Evolutionary conservation across 2,888 invertebrate species (phyloP).

Genomic region (Lydus trimaculatus): DNA sequence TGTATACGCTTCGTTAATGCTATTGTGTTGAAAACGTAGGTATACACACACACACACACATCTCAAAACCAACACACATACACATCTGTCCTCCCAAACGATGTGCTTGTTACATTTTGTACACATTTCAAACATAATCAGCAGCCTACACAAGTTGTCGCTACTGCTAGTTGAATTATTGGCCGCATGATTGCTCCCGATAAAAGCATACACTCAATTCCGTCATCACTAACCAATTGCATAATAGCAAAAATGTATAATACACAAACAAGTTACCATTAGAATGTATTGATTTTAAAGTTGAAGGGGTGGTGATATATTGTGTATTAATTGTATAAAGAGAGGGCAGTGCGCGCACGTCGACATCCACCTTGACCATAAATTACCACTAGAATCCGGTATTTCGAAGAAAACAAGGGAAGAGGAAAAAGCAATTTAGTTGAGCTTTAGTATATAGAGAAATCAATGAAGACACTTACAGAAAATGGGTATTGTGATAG

Average conservation of each 20-base stretch:
- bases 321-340: slow-evolving; percentile 26
- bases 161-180: slow-evolving; percentile 32
- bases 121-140: slow-evolving; percentile 40
- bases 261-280: not conserved
- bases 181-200: slow-evolving; percentile 8
- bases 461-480: slow-evolving; percentile 57
- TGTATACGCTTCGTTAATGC: slow-evolving; percentile 55
- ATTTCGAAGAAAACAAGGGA: slow-evolving; percentile 42
- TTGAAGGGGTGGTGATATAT: slow-evolving; percentile 13
- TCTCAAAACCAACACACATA: slow-evolving; percentile 26
- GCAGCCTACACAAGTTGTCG: slow-evolving; percentile 35
- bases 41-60: not conserved
- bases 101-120: slow-evolving; percentile 51
- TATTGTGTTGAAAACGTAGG: slow-evolving; percentile 50
- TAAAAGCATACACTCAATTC: not conserved
- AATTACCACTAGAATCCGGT: slow-evolving; percentile 46
- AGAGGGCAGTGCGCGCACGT: slow-evolving; percentile 15
- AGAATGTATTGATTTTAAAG: not conserved
- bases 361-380: slow-evolving; percentile 47
- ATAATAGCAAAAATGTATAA: not conserved
- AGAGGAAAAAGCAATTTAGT: slow-evolving; percentile 57
- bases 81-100: slow-evolving; percentile 54
- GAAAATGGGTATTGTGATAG: slow-evolving; percentile 9
- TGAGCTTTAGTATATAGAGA: slow-evolving; percentile 55
- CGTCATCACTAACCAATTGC: slow-evolving; percentile 4